A percentile compares a stretch with the other conserved stretches of the same genome.
Conservation (phyloP, 2,113 vertebrate species). For the Rhynchomys soricoides region DNA sequence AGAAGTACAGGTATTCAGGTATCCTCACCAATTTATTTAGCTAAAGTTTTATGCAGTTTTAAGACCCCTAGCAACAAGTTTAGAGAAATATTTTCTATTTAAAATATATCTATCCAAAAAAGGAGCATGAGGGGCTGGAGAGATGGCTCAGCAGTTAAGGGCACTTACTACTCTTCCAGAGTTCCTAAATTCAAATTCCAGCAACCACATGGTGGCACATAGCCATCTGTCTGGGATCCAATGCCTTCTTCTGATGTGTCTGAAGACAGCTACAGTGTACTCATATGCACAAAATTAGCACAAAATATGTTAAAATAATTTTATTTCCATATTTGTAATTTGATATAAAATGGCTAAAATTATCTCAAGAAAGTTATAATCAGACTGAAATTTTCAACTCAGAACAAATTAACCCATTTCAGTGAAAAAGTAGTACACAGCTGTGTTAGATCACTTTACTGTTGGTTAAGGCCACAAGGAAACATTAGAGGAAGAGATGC, state of each 20-base stretch:
- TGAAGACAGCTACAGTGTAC: too few relatives aligned
- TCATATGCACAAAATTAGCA: background rate
- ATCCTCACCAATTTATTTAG: background rate
- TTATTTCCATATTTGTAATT: background rate
- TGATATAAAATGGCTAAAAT: conserved; percentile 1
- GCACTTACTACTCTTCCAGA: background rate
- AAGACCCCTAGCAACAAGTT: background rate
- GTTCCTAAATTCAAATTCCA: background rate
- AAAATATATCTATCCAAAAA: background rate
- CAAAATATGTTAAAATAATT: background rate
- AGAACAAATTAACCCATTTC: background rate
- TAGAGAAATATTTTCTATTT: conserved; percentile 7
- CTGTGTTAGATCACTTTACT: background rate
- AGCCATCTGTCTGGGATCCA: background rate
- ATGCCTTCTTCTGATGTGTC: background rate
- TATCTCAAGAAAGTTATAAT: background rate
- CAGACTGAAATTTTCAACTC: background rate
- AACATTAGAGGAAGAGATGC: background rate
- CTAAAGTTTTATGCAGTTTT: background rate
- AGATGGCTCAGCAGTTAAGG: background rate
- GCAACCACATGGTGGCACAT: background rate
- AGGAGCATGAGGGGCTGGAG: background rate
- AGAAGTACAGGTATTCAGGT: background rate
- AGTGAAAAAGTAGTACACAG: background rate
- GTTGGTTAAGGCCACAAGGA: background rate